These are phyloP conservation scores for Cyclophora punctaria DNA, from an alignment of 2,888 invertebrate genomes.

Conservation along the genomic window DNA sequence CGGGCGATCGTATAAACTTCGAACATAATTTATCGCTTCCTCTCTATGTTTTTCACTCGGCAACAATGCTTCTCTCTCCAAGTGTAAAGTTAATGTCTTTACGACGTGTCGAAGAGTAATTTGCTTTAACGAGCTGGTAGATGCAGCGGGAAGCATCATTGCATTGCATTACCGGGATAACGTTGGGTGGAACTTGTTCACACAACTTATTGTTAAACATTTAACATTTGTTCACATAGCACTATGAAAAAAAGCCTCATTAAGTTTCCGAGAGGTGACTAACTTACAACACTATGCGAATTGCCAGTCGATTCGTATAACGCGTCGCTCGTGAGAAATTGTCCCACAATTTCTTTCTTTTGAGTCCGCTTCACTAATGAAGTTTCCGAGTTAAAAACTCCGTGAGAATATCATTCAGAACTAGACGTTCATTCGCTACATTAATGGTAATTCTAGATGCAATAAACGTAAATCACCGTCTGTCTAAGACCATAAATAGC, in stretches of 20 bases:
- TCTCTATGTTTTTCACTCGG: slow-evolving; percentile 63
- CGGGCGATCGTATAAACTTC: slow-evolving; percentile 66
- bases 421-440: no score
- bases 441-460: background rate
- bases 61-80: slow-evolving; percentile 56
- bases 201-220: slow-evolving; percentile 1
- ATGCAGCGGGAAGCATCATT: slow-evolving; percentile 29
- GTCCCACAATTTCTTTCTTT: slow-evolving; percentile 51
- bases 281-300: background rate
- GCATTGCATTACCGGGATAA: slow-evolving; percentile 16
- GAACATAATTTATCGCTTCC: slow-evolving; percentile 72
- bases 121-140: slow-evolving; percentile 46
- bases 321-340: slow-evolving; percentile 45
- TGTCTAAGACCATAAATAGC: no score
- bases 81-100: slow-evolving; percentile 60
- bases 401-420: slow-evolving; percentile 28
- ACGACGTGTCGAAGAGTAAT: slow-evolving; percentile 60
- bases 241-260: slow-evolving; percentile 20
- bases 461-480: background rate
- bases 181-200: slow-evolving; percentile 4
- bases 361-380: slow-evolving; percentile 44
- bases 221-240: background rate
- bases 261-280: slow-evolving; percentile 18
- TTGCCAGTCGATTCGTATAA: background rate
- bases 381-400: slow-evolving; percentile 30